Conservation (phyloP, 2,113 vertebrate species). For the Apus apus region DNA sequence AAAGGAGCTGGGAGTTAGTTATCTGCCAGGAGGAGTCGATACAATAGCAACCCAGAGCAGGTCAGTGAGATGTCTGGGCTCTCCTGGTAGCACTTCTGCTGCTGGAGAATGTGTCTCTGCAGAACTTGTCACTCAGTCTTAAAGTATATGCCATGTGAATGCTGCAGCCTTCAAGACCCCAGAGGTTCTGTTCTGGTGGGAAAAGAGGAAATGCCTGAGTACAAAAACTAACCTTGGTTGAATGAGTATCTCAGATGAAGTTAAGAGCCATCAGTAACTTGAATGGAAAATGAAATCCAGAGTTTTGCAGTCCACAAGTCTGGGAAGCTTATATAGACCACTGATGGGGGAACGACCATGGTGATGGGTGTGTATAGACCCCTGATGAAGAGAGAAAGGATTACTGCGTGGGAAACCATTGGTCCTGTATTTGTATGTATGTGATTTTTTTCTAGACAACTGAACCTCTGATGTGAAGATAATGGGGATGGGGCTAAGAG, state of each 20-base stretch:
- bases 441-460: not conserved
- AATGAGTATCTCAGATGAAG: not conserved
- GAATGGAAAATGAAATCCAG: not conserved
- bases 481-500: not conserved
- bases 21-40: not conserved
- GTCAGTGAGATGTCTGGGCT: not conserved
- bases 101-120: not conserved
- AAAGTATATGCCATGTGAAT: not conserved
- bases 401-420: not conserved
- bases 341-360: not conserved
- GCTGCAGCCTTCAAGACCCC: not conserved
- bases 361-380: too few species aligned
- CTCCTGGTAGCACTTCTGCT: not conserved
- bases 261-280: not conserved
- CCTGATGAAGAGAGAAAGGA: not conserved
- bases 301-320: not conserved
- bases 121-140: not conserved
- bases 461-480: not conserved
- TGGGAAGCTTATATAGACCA: not conserved
- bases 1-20: not conserved
- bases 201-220: not conserved
- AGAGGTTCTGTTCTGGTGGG: not conserved
- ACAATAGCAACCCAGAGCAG: not conserved
- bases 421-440: fast-evolving
- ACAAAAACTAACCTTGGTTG: not conserved